Percentiles rank a stretch among this genome's conserved stretches.
Conservation (phyloP, 92 coral and sea anemone genomes). For the Bergia puertoricense region DNA sequence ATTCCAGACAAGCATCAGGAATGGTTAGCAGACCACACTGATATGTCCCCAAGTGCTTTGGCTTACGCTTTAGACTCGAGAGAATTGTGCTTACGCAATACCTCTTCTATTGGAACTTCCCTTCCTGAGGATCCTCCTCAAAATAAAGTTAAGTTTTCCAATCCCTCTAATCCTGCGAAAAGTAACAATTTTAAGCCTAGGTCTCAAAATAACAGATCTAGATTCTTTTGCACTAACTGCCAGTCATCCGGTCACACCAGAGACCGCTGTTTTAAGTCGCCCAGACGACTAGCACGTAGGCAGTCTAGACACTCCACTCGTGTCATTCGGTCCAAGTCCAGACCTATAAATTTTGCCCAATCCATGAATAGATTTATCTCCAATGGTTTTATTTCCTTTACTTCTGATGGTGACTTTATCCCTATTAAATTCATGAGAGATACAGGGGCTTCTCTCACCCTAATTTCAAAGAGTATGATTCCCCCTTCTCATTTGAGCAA, state of each 20-base stretch:
- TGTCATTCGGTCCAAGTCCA: constrained; percentile 20
- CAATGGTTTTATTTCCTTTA: constrained; percentile 17
- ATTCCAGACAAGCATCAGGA: constrained; percentile 19
- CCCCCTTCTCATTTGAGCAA: constrained; percentile 20
- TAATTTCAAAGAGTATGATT: constrained; percentile 16
- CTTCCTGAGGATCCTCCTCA: constrained; percentile 20
- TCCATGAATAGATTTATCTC: constrained; percentile 17
- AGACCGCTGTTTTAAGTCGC: constrained; percentile 20
- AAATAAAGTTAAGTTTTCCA: constrained; percentile 16
- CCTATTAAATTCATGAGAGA: constrained; percentile 17
- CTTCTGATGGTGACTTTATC: constrained; percentile 18
- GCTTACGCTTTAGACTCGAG: constrained; percentile 20
- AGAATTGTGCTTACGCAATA: constrained; percentile 18
- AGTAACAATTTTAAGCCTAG: constrained; percentile 17
- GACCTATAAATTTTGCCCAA: constrained; percentile 18
- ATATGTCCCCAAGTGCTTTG: constrained; percentile 19
- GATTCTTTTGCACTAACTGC: constrained; percentile 18
- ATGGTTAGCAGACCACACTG: constrained; percentile 20
- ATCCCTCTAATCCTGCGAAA: constrained; percentile 19
- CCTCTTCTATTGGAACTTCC: constrained; percentile 19
- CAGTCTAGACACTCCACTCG: constrained; percentile 20
- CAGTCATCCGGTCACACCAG: constrained; percentile 21
- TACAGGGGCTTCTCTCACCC: constrained; percentile 21
- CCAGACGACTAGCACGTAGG: constrained; percentile 21
- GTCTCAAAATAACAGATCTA: constrained; percentile 17